Percentiles rank a stretch among this genome's conserved stretches.
These are phyloP conservation scores for Phortica okadai DNA, from an alignment of 2,888 invertebrate genomes.

Conservation along the genomic window DNA sequence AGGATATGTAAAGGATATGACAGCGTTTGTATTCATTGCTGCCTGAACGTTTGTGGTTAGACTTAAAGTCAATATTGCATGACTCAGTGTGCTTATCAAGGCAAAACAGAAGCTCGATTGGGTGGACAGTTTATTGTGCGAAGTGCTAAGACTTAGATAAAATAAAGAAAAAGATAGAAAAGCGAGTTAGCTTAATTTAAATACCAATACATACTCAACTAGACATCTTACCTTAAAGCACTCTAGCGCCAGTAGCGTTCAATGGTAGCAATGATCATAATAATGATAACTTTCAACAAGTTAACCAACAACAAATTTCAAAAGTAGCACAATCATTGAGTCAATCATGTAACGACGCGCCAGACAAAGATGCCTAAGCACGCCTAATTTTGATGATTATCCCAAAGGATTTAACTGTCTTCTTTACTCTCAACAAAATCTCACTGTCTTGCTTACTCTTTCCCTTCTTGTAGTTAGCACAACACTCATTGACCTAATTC, in stretches of 20 bases:
- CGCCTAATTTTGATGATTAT: slow-evolving; percentile 62
- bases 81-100: slow-evolving; percentile 23
- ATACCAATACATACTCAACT: too few species aligned
- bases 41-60: background rate
- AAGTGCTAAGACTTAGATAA: background rate
- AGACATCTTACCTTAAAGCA: slow-evolving; percentile 13
- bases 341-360: slow-evolving; percentile 52
- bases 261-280: background rate
- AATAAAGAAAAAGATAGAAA: too few species aligned
- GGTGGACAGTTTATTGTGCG: slow-evolving; percentile 54
- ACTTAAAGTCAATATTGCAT: background rate
- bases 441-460: slow-evolving; percentile 19
- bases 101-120: slow-evolving; percentile 24
- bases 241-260: slow-evolving; percentile 1
- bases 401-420: slow-evolving; percentile 37
- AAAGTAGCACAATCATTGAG: slow-evolving; percentile 37
- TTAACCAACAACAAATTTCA: slow-evolving; percentile 36
- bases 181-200: too few species aligned
- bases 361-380: slow-evolving; percentile 50
- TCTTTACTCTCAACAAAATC: background rate
- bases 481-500: slow-evolving; percentile 59
- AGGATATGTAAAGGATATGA: slow-evolving; percentile 66
- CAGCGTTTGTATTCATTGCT: slow-evolving; percentile 58
- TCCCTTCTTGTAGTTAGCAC: background rate
- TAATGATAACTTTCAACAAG: background rate